Evolutionary conservation across 2,113 vertebrate genomes (phyloP).

Genomic region (Archilochus colubris): DNA sequence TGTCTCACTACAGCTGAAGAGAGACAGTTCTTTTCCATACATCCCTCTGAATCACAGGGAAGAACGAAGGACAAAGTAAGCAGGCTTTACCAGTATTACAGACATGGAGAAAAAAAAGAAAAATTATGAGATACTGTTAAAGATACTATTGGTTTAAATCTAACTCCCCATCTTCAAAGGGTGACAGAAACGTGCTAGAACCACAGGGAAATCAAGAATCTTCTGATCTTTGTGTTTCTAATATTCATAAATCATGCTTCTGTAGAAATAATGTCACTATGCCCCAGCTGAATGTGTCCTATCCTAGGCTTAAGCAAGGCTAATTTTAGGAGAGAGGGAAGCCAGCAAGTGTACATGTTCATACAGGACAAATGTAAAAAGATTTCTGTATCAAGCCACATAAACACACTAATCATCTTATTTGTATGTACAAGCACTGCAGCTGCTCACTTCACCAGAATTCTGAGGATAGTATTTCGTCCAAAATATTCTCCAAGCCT

Average conservation of each 20-base stretch:
- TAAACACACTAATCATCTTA: background rate
- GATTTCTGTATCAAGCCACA: background rate
- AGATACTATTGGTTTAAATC: background rate
- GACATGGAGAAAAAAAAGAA: background rate
- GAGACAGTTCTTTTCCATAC: background rate
- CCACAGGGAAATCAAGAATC: background rate
- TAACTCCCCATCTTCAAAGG: background rate
- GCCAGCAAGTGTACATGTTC: background rate
- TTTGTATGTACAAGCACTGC: background rate
- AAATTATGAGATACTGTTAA: background rate
- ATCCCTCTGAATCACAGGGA: background rate
- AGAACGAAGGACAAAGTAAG: background rate
- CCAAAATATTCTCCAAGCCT: background rate
- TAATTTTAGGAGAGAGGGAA: background rate
- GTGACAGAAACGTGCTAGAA: background rate
- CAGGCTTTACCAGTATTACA: background rate
- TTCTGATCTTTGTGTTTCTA: background rate
- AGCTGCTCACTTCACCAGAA: background rate
- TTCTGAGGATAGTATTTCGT: background rate
- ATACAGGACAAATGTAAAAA: background rate
- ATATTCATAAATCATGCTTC: background rate
- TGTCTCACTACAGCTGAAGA: no score
- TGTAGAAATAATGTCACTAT: background rate
- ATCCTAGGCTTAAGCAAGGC: background rate
- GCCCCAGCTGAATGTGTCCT: rapidly evolving